phyloP scores from a whole-genome alignment of 2,113 vertebrate genomes.

The Porphyrio hochstetteri region DNA sequence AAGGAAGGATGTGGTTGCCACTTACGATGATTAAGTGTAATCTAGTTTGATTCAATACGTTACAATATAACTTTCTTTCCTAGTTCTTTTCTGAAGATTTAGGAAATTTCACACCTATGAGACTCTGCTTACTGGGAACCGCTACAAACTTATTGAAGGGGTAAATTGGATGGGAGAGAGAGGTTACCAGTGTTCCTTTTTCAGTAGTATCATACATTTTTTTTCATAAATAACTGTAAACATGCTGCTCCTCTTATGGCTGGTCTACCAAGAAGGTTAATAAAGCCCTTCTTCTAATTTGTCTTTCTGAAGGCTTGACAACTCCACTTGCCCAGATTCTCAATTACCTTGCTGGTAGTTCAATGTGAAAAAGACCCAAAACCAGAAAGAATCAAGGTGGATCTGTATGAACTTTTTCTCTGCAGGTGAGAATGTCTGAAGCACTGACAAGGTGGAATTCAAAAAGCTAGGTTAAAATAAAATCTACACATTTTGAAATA shows the following conservation, averaged over 20 bases:
- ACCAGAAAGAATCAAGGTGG: fast-evolving
- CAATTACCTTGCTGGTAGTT: background rate
- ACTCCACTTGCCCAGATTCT: background rate
- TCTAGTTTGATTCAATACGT: constrained; percentile 19
- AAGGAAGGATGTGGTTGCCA: constrained; percentile 16
- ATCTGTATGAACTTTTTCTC: background rate
- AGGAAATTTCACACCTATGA: background rate
- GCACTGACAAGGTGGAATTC: background rate
- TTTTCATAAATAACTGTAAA: background rate
- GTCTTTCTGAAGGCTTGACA: background rate
- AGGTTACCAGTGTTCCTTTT: background rate
- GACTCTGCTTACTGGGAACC: background rate
- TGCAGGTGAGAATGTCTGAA: background rate
- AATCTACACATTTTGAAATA: background rate
- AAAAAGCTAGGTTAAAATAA: background rate
- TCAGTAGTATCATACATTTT: background rate
- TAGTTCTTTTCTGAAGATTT: background rate
- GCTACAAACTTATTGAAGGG: background rate
- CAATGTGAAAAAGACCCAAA: background rate
- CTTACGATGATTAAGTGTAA: constrained; percentile 38
- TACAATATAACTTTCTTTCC: constrained; percentile 19
- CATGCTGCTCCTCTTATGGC: background rate
- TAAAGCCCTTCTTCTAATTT: background rate
- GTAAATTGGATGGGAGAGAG: background rate
- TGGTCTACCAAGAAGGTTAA: background rate